Evolutionary conservation across 2,113 vertebrate genomes (phyloP), one percentile per base, ranked within the genome.

Genomic region (Artemisiospiza belli): DNA sequence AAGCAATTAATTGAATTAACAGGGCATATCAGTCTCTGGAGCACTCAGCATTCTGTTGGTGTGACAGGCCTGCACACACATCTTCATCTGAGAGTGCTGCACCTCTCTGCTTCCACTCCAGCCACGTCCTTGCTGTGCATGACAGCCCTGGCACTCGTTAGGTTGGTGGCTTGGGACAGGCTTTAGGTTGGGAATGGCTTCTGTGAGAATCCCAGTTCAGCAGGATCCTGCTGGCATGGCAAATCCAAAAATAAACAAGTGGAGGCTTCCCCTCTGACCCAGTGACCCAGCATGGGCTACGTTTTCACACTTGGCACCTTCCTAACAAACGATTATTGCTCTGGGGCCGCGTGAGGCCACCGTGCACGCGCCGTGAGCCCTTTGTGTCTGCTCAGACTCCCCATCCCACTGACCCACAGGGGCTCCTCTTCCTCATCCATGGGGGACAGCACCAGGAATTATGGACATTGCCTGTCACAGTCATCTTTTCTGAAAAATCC

Each of bases 1-100:
- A 90, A 91, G 49, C 69, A 92, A 92, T 92, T 96, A 96, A 89
- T 76, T 86, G 86, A 96, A 95, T 95, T 95, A 94, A 75, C 73
- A 20, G 18, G 39, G 76, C 39, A 39, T 72, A 70, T 74, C 80
- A 41, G 68, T 28, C 88, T 87, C 83, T 9, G 1, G 86, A 95
- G 86, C 83, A 44, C 52, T 86, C 73, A 70, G 22, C 79, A 33
- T 57, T 73, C 37, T 25, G 54, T 24, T 30, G 23, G 61, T 41
- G 86, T 75, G 90, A 69, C 85, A 90, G 79, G 68, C n/a, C 64
- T 83, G 88, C 90, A 79, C 61, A 72, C 86, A 74, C 16, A 1
- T 72, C 88, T 69, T 76, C 90, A 92, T 89, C 44, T 75, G 84
- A 68, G 11, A 81, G 89, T 0, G 2, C 47, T 49, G 47, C 57